Conservation (phyloP, 2,797 vertebrate species). For the Crax fasciolata region DNA sequence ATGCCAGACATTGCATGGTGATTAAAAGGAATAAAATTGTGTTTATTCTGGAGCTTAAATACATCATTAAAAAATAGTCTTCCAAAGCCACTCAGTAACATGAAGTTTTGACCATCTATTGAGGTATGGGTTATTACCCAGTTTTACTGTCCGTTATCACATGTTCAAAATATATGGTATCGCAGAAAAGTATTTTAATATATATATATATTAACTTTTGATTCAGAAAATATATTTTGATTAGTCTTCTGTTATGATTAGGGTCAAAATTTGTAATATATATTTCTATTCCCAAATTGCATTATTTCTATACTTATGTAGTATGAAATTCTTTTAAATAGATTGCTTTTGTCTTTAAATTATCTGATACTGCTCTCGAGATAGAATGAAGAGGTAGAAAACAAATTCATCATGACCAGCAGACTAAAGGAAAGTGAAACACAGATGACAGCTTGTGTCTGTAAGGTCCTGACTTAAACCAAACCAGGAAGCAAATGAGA, state of each 20-base stretch:
- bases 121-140: not conserved
- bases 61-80: conserved; percentile 13
- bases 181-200: not conserved
- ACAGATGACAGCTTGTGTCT: not conserved
- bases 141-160: conserved; percentile 8
- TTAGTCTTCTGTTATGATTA: not conserved
- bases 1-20: conserved; percentile 26
- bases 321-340: not conserved
- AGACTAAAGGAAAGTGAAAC: not conserved
- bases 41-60: conserved; percentile 48
- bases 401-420: not conserved
- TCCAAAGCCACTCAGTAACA: conserved; percentile 1
- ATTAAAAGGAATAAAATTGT: conserved; percentile 48
- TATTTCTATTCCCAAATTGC: not conserved
- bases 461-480: not conserved
- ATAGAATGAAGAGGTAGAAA: not conserved
- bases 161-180: conserved; percentile 18
- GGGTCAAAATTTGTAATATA: not conserved
- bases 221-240: conserved; percentile 8
- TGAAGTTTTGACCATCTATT: conserved; percentile 11
- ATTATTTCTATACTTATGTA: not conserved
- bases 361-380: not conserved
- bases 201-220: not conserved
- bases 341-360: not conserved
- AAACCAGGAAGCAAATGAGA: not conserved